Conservation (phyloP, 2,888 invertebrate genomes). For the Sepioteuthis lessoniana region DNA sequence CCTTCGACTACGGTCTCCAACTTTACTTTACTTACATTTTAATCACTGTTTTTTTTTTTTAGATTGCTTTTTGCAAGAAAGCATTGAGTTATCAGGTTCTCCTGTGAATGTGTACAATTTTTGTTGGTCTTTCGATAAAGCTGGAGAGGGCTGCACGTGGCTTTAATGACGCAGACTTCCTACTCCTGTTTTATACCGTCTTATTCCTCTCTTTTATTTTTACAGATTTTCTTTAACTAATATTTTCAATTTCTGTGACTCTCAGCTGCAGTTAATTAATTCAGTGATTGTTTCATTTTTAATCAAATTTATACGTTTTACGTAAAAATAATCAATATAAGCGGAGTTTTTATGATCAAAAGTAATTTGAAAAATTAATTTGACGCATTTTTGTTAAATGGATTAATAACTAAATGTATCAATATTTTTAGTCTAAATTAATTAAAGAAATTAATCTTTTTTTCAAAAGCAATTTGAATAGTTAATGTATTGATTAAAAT, state of each 20-base stretch:
- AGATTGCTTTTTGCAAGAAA: too few species aligned
- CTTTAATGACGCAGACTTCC: too few species aligned
- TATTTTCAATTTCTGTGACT: neutral
- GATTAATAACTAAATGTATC: neutral
- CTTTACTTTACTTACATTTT: too few species aligned
- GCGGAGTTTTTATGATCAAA: neutral
- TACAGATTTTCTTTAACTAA: too few species aligned
- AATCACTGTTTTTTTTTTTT: too few species aligned
- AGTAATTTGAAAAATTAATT: neutral
- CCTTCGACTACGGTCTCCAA: too few species aligned
- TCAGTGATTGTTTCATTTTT: neutral
- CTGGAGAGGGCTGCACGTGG: too few species aligned
- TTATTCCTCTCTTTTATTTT: too few species aligned
- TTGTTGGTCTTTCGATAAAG: too few species aligned
- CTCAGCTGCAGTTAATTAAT: neutral
- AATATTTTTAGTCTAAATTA: neutral
- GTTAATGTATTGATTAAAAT: neutral
- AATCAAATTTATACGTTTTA: neutral
- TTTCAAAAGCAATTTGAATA: neutral
- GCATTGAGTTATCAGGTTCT: too few species aligned
- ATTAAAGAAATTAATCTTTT: neutral
- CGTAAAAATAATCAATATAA: neutral
- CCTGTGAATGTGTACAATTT: too few species aligned
- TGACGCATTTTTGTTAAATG: neutral
- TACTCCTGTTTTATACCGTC: too few species aligned